Percentiles rank a stretch among this genome's conserved stretches.
Evolutionary conservation across 2,797 vertebrate species (phyloP).

Genomic region (Eurystomus glaucurus): DNA sequence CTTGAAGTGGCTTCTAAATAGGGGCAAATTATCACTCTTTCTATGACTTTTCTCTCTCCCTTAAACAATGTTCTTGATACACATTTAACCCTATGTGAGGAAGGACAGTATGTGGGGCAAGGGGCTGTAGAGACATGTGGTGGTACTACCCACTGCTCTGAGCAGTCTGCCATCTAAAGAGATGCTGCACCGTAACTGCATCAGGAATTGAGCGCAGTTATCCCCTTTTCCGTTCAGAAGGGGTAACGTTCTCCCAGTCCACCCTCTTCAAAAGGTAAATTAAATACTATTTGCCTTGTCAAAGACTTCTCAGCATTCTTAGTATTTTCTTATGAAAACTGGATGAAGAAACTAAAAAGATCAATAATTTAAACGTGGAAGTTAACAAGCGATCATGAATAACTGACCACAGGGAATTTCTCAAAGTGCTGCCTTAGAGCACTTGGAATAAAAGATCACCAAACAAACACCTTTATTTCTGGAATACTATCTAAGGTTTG

Average conservation of each 20-base stretch:
- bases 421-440: neutral
- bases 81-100: neutral
- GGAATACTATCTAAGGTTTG: neutral
- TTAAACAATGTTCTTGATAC: neutral
- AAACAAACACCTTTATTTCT: neutral
- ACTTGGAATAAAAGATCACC: neutral
- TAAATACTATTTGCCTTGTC: slow-evolving; percentile 47
- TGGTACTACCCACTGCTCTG: neutral
- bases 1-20: neutral
- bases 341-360: slow-evolving; percentile 44
- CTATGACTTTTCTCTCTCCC: neutral
- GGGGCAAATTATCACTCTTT: neutral
- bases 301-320: slow-evolving; percentile 34
- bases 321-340: slow-evolving; percentile 70
- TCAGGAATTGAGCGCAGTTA: neutral
- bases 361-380: slow-evolving; percentile 29
- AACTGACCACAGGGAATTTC: neutral
- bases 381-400: neutral
- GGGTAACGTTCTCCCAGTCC: slow-evolving; percentile 40
- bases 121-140: neutral
- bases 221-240: neutral
- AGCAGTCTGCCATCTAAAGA: neutral
- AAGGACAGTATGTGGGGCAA: neutral
- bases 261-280: slow-evolving; percentile 59
- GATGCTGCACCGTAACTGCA: neutral